Conservation (phyloP, 2,888 invertebrate species). For the Pilophorus perplexus region DNA sequence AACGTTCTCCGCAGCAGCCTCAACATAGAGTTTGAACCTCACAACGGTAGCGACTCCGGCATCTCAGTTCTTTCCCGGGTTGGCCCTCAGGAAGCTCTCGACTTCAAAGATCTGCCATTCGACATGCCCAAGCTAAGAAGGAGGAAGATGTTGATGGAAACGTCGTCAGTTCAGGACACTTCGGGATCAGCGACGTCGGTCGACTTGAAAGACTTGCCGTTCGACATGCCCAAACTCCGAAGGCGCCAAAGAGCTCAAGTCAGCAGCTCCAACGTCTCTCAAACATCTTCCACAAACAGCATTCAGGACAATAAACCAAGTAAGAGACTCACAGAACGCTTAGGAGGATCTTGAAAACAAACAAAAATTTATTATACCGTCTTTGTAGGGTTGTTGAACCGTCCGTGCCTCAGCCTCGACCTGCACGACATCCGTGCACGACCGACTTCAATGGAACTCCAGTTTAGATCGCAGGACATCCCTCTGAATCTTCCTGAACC, state of each 20-base stretch:
- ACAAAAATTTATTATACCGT: too few species aligned
- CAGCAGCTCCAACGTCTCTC: conserved; percentile 79
- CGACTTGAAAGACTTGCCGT: conserved; percentile 78
- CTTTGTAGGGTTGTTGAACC: conserved; percentile 16
- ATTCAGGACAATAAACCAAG: conserved; percentile 59
- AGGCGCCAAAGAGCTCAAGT: conserved; percentile 73
- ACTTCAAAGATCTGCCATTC: conserved; percentile 68
- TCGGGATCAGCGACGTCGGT: conserved; percentile 59
- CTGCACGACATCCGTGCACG: conserved; percentile 21
- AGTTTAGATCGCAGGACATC: conserved; percentile 20
- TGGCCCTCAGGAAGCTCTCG: conserved; percentile 43
- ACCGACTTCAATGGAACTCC: conserved; percentile 27
- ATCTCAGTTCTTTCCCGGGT: conserved; percentile 73
- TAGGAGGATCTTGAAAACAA: too few species aligned
- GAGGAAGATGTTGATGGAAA: conserved; percentile 51
- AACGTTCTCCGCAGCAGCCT: conserved; percentile 61
- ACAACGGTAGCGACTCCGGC: conserved; percentile 83
- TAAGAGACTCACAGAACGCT: conserved; percentile 17
- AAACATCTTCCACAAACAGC: conserved; percentile 79
- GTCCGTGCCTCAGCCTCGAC: conserved; percentile 30
- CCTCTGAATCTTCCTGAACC: conserved; percentile 23
- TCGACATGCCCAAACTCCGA: conserved; percentile 87
- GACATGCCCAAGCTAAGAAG: conserved; percentile 85
- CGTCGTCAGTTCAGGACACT: conserved; percentile 55
- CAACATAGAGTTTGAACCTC: conserved; percentile 55